Evolutionary conservation across 2,888 invertebrate genomes (phyloP), one percentile per base, ranked within the genome.

Genomic region (Eurytoma californica): DNA sequence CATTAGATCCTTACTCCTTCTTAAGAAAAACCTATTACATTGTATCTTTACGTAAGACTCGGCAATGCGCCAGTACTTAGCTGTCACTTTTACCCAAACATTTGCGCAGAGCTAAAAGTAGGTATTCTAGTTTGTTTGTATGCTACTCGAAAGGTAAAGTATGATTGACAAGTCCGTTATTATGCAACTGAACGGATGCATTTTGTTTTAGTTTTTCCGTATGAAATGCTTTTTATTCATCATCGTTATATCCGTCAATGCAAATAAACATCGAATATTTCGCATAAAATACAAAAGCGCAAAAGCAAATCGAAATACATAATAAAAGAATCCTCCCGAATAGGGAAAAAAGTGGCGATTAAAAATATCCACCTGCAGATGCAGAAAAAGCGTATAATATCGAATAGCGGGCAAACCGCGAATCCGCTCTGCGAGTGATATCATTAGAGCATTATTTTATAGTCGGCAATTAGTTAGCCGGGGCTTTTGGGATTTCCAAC

Each of bases 391-490:
- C 51, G 63, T 51, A 72, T 53, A 69, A 68, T 69, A 76, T 39
- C 47, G 47, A 76, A 68, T 69, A n/a, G 53, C 55, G 14, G 55
- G 14, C n/a, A 57, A 76, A 69, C 69, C 57, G 76, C 47, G 9
- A 28, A 61, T 47, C 69, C 30, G 18, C 57, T 16, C 2, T 16
- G 9, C 20, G n/a, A 14, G 39, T 16, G 51, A 70, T 72, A 80
- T 72, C 53, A 72, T 66, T 80, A 80, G 67, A 65, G 66, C 57
- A 20, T 72, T 67, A 55, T 77, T 80, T 67, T 67, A 69, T n/a
- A 53, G 79, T 74, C 80, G 67, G 78, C 77, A 82, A 83, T 83
- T 80, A 79, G 74, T 80, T 79, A 66, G 58, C 51, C 47, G n/a
- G 55, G 55, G 67, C 49, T 77, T 81, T 80, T 55, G 78, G 79